Base-by-base conservation (phyloP, 2,797 vertebrate genomes). In the Setipinna tenuifilis region DNA sequence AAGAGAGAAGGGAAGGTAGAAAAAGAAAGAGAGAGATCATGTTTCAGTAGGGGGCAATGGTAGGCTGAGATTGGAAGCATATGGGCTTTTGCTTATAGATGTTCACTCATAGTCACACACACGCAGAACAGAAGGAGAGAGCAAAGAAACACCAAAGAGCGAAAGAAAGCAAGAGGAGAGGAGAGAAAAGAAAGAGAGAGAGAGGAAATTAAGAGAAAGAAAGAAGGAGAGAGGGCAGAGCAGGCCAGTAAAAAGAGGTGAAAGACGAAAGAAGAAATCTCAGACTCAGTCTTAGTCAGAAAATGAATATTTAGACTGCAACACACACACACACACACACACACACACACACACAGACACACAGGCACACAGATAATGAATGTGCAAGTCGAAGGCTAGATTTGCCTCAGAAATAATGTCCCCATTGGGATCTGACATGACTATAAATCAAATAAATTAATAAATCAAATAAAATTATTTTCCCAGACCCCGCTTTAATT, bases 11-110 rank as follows among this genome's bases (percentile, higher is more conserved):
- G 35, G 16, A 11, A 21, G 57, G 62, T 23, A 57, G 44, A 59
- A 17, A 25, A 17, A n/a, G 23, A 17, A 11, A 28, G 50, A 10
- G 28, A 83, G 54, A 83, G 50, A 83, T 48, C 31, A 41, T 35
- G 44, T 35, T 94, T 95, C 95, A 95, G 94, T 91, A 95, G 95
- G 95, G 95, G 95, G 93, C 94, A 95, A 95, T 95, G 92, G 93
- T 89, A 94, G 90, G 91, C 93, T 94, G 23, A 25, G 65, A 71
- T 71, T 71, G 28, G 65, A 31, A 71, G 65, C 65, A 35, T 17
- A 31, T 31, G 25, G 65, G 0, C 62, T 28, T 31, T 9, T 35
- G 25, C n/a, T n/a, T 65, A 9, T 65, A 25, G 61, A 65, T 23
- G 61, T 58, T 59, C 48, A 12, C 71, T 16, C 4, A 23, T 58